These are phyloP conservation scores for Latheticus oryzae DNA, from an alignment of 2,888 invertebrate species.

Conservation along the genomic window DNA sequence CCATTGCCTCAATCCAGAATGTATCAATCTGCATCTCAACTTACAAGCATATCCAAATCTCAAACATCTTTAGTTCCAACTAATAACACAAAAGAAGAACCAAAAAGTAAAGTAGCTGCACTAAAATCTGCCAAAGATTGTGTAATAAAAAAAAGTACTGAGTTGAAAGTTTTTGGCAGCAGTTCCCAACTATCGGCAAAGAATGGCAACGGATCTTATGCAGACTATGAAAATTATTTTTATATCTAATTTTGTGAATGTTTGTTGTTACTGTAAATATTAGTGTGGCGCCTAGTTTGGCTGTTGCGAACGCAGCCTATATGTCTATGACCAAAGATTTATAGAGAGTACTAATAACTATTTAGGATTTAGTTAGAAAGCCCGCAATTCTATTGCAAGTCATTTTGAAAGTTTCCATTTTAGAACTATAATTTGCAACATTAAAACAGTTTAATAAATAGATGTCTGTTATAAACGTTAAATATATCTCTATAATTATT, in stretches of 20 bases:
- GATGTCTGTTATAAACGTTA: too few relatives aligned
- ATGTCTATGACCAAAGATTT: conserved; percentile 39
- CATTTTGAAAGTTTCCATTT: conserved; percentile 1
- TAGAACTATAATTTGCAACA: too few relatives aligned
- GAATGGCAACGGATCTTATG: conserved; percentile 65
- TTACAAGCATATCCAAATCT: conserved; percentile 63
- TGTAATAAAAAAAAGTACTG: conserved; percentile 52
- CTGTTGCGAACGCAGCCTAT: conserved; percentile 44
- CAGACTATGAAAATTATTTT: conserved; percentile 76
- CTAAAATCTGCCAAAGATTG: conserved; percentile 44
- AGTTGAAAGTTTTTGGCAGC: conserved; percentile 56
- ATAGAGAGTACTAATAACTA: conserved; percentile 8
- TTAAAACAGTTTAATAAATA: too few relatives aligned
- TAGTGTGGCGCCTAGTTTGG: conserved; percentile 47
- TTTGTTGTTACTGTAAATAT: conserved; percentile 40
- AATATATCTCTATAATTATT: too few relatives aligned
- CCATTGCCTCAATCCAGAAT: conserved; percentile 64
- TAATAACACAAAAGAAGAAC: conserved; percentile 57
- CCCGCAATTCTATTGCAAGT: too few relatives aligned
- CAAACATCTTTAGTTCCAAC: conserved; percentile 59
- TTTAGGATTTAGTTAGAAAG: conserved; percentile 3
- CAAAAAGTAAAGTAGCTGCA: conserved; percentile 38
- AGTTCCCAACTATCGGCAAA: conserved; percentile 49
- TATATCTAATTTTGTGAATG: conserved; percentile 72
- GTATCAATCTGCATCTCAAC: conserved; percentile 60